A percentile compares a stretch with the other conserved stretches of the same genome.
Evolutionary conservation across 2,113 vertebrate species (phyloP).

Genomic region (Rhabdomys dilectus): DNA sequence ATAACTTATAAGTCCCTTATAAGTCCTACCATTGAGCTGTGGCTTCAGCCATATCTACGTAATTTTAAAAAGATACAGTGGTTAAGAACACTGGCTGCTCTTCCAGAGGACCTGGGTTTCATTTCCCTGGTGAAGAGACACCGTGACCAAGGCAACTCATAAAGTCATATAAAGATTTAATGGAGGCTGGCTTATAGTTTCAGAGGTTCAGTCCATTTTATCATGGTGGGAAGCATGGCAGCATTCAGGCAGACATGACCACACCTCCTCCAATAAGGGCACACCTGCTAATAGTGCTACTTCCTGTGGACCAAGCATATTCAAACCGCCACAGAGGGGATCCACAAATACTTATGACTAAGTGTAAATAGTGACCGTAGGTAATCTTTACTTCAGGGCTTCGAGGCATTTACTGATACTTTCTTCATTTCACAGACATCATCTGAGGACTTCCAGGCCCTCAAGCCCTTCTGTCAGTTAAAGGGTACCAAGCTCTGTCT

Average conservation of each 20-base stretch:
- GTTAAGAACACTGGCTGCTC: background rate
- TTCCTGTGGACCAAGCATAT: too few species aligned
- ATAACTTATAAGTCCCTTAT: too few species aligned
- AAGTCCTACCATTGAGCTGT: background rate
- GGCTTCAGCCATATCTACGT: background rate
- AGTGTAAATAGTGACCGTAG: background rate
- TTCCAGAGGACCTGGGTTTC: background rate
- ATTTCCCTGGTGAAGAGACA: background rate
- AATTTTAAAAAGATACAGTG: too few species aligned
- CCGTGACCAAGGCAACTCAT: too few species aligned
- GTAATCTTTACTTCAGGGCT: background rate
- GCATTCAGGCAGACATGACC: too few species aligned
- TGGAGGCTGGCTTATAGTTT: too few species aligned
- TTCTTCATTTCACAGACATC: background rate
- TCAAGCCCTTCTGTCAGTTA: background rate
- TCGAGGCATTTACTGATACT: background rate
- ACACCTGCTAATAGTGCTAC: too few species aligned
- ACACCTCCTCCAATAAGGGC: too few species aligned
- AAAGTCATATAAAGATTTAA: too few species aligned
- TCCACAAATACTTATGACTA: background rate
- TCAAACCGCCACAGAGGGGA: background rate
- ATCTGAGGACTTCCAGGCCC: background rate
- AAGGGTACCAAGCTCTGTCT: background rate
- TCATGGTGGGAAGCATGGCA: too few species aligned
- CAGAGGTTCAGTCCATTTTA: too few species aligned